Percentiles rank a stretch among this genome's conserved stretches.
Evolutionary conservation across 2,888 invertebrate genomes (phyloP).

Genomic region (Leucophora obtusa): DNA sequence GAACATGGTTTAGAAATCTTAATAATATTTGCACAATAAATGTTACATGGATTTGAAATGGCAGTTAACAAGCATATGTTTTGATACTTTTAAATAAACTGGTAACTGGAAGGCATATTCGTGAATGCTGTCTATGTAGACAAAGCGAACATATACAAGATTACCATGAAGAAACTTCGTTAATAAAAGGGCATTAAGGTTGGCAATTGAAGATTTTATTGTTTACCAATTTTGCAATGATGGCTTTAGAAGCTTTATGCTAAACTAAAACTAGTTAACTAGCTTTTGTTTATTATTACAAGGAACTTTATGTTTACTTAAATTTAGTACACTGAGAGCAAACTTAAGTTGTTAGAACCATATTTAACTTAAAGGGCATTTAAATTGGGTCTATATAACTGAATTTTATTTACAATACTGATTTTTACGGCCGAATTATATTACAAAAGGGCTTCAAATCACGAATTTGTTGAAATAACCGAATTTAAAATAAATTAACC

Average conservation of each 20-base stretch:
- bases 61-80: conserved; percentile 27
- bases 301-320: conserved; percentile 1
- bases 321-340: conserved; percentile 12
- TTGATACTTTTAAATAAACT: conserved; percentile 7
- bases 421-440: no score
- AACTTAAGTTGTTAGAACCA: not conserved
- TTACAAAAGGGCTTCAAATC: no score
- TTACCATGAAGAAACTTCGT: conserved; percentile 29
- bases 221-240: conserved; percentile 33
- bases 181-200: conserved; percentile 63
- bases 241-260: conserved; percentile 25
- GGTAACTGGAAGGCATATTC: conserved; percentile 45
- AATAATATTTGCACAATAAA: conserved; percentile 41
- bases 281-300: not conserved
- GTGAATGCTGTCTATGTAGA: not conserved
- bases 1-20: conserved; percentile 16
- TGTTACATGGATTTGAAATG: conserved; percentile 18
- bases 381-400: no score
- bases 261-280: conserved; percentile 25
- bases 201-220: conserved; percentile 56
- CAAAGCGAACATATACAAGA: conserved; percentile 13
- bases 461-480: no score
- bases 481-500: no score
- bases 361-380: no score
- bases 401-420: no score